These are phyloP conservation scores for Ooceraea biroi DNA, from an alignment of 1,140 invertebrate species.

Conservation along the genomic window DNA sequence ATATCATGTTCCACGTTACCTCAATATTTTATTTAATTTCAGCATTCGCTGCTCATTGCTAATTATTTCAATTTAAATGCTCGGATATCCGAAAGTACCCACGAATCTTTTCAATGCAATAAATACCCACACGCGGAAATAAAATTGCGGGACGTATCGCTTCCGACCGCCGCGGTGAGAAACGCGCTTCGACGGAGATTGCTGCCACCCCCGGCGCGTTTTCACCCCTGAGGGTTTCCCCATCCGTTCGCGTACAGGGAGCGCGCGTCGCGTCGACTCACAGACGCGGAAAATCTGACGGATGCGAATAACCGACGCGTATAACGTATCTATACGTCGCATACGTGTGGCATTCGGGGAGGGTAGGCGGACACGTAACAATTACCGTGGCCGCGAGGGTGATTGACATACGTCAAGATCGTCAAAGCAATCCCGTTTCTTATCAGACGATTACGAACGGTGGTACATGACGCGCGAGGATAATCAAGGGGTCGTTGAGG, in stretches of 20 bases:
- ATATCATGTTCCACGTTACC: background rate
- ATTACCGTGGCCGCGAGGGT: conserved; percentile 72
- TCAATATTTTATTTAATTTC: background rate
- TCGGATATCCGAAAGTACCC: background rate
- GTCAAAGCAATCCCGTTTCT: conserved; percentile 58
- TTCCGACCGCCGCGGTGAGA: conserved; percentile 51
- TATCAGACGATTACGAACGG: conserved; percentile 73
- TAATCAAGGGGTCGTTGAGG: conserved; percentile 15
- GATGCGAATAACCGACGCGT: conserved; percentile 51
- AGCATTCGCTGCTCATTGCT: background rate
- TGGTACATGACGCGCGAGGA: background rate
- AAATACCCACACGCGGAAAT: conserved; percentile 11
- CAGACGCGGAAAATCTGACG: conserved; percentile 76
- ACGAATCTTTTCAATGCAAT: conserved; percentile 27
- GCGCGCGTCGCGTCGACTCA: conserved; percentile 47
- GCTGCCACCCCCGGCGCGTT: conserved; percentile 39
- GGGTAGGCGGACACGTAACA: conserved; percentile 46
- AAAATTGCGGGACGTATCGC: conserved; percentile 41
- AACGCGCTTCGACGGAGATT: conserved; percentile 60
- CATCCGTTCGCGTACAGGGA: conserved; percentile 17
- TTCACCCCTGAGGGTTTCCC: conserved; percentile 35
- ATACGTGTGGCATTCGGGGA: conserved; percentile 9
- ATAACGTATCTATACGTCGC: conserved; percentile 60
- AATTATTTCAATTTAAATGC: conserved; percentile 20
- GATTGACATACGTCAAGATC: conserved; percentile 67